phyloP scores from a whole-genome alignment of 1,140 invertebrate genomes.

The Acyrthosiphon pisum region DNA sequence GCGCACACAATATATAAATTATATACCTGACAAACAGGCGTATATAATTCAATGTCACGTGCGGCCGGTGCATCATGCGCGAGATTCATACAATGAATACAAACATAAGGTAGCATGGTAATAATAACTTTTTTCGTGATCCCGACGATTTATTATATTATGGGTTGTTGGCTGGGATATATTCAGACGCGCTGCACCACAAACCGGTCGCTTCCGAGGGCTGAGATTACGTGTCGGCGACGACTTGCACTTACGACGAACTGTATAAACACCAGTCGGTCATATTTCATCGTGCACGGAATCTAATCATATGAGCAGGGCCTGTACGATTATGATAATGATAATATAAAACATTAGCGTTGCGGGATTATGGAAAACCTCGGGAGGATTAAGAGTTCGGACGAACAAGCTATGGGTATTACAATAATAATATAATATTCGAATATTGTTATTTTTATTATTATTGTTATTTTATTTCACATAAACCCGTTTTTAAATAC shows the following conservation, averaged over 20 bases:
- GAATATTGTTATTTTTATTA: too few species aligned
- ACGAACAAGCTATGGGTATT: not conserved
- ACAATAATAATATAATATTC: too few species aligned
- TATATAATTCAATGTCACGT: not conserved
- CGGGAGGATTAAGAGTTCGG: not conserved
- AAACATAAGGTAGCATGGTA: not conserved
- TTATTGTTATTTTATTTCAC: not conserved
- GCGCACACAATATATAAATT: not conserved
- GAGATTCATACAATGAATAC: not conserved
- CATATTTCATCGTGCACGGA: not conserved
- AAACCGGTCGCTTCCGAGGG: not conserved
- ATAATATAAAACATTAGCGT: not conserved
- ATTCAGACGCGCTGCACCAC: not conserved
- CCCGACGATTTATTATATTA: not conserved
- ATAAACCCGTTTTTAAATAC: not conserved
- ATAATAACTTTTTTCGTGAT: conserved; percentile 14
- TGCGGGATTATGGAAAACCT: not conserved
- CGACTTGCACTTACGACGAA: not conserved
- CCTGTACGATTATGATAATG: not conserved
- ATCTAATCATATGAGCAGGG: not conserved
- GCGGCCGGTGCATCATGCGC: not conserved
- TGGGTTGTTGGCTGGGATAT: not conserved
- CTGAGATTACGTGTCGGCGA: not conserved
- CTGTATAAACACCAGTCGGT: not conserved
- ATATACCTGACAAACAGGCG: not conserved